These are phyloP conservation scores for Steinernema hermaphroditum DNA, from an alignment of 2,888 invertebrate genomes.

Conservation along the genomic window DNA sequence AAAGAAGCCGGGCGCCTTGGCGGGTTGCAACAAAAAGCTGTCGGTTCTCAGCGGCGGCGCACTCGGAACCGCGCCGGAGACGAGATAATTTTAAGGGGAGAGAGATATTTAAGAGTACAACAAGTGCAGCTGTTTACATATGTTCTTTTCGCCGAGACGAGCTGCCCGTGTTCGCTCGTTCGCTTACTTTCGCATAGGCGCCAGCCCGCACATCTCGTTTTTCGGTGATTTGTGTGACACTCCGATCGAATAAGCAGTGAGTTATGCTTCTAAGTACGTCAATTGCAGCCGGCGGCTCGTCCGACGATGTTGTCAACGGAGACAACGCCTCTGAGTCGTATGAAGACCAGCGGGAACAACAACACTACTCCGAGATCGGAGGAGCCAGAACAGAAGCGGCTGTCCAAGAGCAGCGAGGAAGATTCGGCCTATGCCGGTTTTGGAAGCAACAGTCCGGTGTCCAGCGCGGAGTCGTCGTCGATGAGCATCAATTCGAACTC, in stretches of 20 bases:
- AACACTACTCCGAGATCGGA: not conserved
- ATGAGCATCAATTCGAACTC: constrained; percentile 26
- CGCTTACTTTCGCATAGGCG: not conserved
- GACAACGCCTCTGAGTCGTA: constrained; percentile 1
- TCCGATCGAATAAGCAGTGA: constrained; percentile 5
- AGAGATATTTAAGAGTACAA: constrained; percentile 23
- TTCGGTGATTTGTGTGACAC: constrained; percentile 31
- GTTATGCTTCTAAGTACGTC: constrained; percentile 20
- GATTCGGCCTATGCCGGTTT: constrained; percentile 57
- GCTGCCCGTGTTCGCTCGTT: constrained; percentile 15
- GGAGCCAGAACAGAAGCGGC: not conserved
- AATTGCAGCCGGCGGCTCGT: constrained; percentile 17
- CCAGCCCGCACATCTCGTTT: constrained; percentile 24
- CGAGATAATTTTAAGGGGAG: constrained; percentile 14
- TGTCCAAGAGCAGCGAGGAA: constrained; percentile 50
- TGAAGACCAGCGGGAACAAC: constrained; percentile 29
- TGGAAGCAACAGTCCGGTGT: constrained; percentile 49
- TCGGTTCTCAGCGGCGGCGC: not conserved
- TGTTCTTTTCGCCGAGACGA: constrained; percentile 14
- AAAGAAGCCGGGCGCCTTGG: not conserved
- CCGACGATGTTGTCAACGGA: constrained; percentile 30
- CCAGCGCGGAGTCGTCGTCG: constrained; percentile 42
- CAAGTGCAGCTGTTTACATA: constrained; percentile 29
- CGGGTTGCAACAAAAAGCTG: constrained; percentile 1
- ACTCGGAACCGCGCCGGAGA: not conserved